Conservation (phyloP, 2,888 invertebrate genomes). For the Molanna angustata region DNA sequence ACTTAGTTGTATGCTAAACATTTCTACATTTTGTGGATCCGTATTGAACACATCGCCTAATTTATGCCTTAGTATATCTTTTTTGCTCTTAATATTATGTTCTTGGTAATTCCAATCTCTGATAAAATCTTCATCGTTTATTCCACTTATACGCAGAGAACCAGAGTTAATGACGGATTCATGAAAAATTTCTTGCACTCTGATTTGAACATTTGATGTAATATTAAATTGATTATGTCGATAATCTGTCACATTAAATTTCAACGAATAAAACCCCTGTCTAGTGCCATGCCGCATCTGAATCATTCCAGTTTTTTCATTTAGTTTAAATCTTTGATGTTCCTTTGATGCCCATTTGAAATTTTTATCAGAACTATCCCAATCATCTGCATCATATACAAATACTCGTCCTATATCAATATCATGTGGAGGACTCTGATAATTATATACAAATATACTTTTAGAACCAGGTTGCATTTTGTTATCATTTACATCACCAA, state of each 20-base stretch:
- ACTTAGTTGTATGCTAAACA: slow-evolving; percentile 53
- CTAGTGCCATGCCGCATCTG: slow-evolving; percentile 54
- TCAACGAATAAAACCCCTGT: slow-evolving; percentile 44
- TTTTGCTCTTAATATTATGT: slow-evolving; percentile 32
- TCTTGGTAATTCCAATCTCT: slow-evolving; percentile 44
- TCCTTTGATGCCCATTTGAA: slow-evolving; percentile 47
- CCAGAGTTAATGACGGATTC: slow-evolving; percentile 56
- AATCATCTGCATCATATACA: slow-evolving; percentile 60
- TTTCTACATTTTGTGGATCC: slow-evolving; percentile 47
- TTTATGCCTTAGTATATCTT: slow-evolving; percentile 39
- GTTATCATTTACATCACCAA: slow-evolving; percentile 61
- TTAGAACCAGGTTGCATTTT: slow-evolving; percentile 59
- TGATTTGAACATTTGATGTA: slow-evolving; percentile 53
- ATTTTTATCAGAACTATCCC: slow-evolving; percentile 59
- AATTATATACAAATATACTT: slow-evolving; percentile 59
- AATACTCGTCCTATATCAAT: slow-evolving; percentile 57
- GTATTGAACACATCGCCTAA: slow-evolving; percentile 40
- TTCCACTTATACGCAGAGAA: slow-evolving; percentile 50
- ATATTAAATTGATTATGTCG: slow-evolving; percentile 50
- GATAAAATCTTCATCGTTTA: slow-evolving; percentile 56
- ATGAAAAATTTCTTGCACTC: slow-evolving; percentile 52
- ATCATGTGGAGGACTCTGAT: slow-evolving; percentile 46
- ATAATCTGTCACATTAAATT: slow-evolving; percentile 50
- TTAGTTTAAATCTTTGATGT: slow-evolving; percentile 45
- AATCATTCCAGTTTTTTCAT: slow-evolving; percentile 50